These are phyloP conservation scores for Odontothrips loti DNA, from an alignment of 2,888 invertebrate genomes.

Conservation along the genomic window DNA sequence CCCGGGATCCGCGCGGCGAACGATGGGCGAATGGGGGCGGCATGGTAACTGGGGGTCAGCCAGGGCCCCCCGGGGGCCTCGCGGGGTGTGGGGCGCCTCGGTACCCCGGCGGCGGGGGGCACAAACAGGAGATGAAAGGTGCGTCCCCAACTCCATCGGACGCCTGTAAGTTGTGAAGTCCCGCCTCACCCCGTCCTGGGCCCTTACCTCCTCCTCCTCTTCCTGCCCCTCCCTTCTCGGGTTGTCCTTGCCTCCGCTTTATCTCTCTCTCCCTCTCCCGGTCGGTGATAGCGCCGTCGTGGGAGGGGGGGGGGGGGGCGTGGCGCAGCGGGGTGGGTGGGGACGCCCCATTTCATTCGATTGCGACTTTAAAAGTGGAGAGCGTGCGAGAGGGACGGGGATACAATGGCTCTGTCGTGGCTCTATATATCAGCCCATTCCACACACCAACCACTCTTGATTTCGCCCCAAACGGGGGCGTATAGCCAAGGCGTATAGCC, in stretches of 20 bases:
- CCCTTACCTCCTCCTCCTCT: neutral
- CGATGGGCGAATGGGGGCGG: too few relatives aligned
- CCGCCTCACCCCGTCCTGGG: neutral
- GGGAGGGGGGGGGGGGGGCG: neutral
- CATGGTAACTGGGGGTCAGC: too few relatives aligned
- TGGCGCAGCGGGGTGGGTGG: neutral
- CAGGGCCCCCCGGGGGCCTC: too few relatives aligned
- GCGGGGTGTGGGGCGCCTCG: too few relatives aligned
- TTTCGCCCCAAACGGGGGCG: neutral
- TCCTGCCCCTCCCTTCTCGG: neutral
- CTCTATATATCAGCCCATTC: conserved; percentile 22
- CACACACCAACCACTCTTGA: conserved; percentile 20
- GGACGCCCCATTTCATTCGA: conserved; percentile 22
- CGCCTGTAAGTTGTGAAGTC: conserved; percentile 1
- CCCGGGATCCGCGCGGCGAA: too few relatives aligned
- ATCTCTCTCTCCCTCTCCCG: neutral
- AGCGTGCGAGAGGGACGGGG: conserved; percentile 20
- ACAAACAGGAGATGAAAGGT: neutral
- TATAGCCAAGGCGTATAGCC: too few relatives aligned
- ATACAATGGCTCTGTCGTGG: conserved; percentile 20
- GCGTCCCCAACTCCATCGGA: neutral
- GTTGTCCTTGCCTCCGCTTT: neutral
- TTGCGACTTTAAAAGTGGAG: conserved; percentile 24
- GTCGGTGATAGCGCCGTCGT: neutral
- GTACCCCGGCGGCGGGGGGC: neutral